Percentiles rank a stretch among this genome's conserved stretches.
Evolutionary conservation across 1,140 invertebrate species (phyloP).

Genomic region (Cyrtorhinus lividipennis): DNA sequence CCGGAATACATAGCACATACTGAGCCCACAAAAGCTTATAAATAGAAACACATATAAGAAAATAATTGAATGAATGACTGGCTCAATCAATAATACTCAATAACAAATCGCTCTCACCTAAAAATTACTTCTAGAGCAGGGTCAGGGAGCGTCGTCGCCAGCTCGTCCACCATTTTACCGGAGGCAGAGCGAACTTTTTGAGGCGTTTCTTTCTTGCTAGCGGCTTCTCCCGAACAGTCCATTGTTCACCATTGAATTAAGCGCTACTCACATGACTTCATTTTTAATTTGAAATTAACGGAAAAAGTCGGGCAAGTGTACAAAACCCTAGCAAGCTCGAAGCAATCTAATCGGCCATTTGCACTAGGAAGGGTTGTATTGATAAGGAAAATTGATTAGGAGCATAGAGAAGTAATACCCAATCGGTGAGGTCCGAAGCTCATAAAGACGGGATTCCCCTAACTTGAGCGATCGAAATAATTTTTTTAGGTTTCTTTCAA

Average conservation of each 20-base stretch:
- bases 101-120: neutral
- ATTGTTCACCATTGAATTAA: neutral
- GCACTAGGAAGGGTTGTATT: neutral
- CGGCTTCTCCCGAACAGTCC: neutral
- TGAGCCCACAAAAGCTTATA: no score
- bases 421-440: no score
- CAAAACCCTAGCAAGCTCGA: neutral
- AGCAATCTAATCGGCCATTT: no score
- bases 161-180: conserved; percentile 29
- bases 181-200: conserved; percentile 4
- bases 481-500: no score
- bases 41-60: no score
- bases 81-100: no score
- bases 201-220: neutral
- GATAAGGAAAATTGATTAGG: neutral
- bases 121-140: conserved; percentile 86
- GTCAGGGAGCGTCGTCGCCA: conserved; percentile 40
- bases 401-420: no score
- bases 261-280: neutral
- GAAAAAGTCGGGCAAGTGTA: neutral
- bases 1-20: no score
- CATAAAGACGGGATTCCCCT: no score
- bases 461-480: no score
- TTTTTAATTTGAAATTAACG: neutral
- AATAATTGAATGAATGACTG: no score